Evolutionary conservation across 2,888 invertebrate species (phyloP).

Genomic region (Drosophila silvestris): DNA sequence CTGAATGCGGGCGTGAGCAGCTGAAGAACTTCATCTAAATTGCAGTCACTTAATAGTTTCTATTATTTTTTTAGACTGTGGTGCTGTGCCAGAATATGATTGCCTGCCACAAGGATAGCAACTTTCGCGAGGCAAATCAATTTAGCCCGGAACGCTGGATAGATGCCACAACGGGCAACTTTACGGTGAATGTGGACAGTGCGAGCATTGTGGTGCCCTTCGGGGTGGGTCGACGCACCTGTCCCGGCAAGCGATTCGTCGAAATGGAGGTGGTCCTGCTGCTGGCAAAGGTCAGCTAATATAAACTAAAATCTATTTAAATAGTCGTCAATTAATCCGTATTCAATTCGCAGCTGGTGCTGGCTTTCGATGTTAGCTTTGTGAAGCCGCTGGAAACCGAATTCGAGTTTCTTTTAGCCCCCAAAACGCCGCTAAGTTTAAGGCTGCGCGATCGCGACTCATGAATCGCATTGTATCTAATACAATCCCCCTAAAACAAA

Average conservation of each 20-base stretch:
- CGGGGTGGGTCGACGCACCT: slow-evolving; percentile 92
- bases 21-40: background rate
- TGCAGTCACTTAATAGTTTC: background rate
- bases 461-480: slow-evolving; percentile 51
- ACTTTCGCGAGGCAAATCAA: slow-evolving; percentile 90
- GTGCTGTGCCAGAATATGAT: slow-evolving; percentile 93
- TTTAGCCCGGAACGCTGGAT: slow-evolving; percentile 93
- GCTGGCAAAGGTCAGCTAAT: slow-evolving; percentile 88
- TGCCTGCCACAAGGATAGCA: slow-evolving; percentile 91
- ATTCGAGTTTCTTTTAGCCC: slow-evolving; percentile 93
- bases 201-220: slow-evolving; percentile 91
- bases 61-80: slow-evolving; percentile 87
- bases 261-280: slow-evolving; percentile 91
- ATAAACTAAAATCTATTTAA: background rate
- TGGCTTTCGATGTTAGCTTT: slow-evolving; percentile 90
- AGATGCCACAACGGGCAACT: slow-evolving; percentile 79
- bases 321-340: background rate
- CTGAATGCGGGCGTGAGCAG: slow-evolving; percentile 90
- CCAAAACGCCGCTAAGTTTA: slow-evolving; percentile 90
- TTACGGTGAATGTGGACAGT: slow-evolving; percentile 83
- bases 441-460: slow-evolving; percentile 88
- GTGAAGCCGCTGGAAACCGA: slow-evolving; percentile 90
- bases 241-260: slow-evolving; percentile 94
- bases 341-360: slow-evolving; percentile 87
- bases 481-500: slow-evolving; percentile 13